These are phyloP conservation scores for Trinectes maculatus DNA, from an alignment of 2,113 vertebrate genomes.

Conservation along the genomic window DNA sequence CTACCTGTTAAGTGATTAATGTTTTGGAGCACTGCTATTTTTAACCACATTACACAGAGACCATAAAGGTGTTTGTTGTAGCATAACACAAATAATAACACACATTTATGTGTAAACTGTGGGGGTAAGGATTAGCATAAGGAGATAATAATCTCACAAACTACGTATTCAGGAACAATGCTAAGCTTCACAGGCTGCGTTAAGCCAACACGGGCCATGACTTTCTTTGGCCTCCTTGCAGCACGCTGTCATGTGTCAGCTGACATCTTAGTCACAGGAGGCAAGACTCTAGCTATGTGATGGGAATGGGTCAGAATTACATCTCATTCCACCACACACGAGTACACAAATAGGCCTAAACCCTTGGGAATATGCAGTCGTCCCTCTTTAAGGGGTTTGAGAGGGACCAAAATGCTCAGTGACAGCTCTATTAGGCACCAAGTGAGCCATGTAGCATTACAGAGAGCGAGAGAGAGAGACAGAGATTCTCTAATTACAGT, in stretches of 20 bases:
- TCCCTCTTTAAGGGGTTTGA: slow-evolving; percentile 63
- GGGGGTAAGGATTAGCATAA: slow-evolving; percentile 36
- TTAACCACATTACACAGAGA: slow-evolving; percentile 59
- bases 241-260: slow-evolving; percentile 35
- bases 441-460: slow-evolving; percentile 71
- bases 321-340: slow-evolving; percentile 43
- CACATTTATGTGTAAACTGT: slow-evolving; percentile 37
- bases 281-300: slow-evolving; percentile 22
- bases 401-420: slow-evolving; percentile 64
- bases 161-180: slow-evolving; percentile 25
- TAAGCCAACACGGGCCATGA: background rate
- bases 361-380: slow-evolving; percentile 55
- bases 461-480: slow-evolving; percentile 22
- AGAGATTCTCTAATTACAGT: slow-evolving; percentile 42
- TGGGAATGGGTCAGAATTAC: slow-evolving; percentile 48
- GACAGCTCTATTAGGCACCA: slow-evolving; percentile 78
- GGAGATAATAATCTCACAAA: slow-evolving; percentile 48
- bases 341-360: slow-evolving; percentile 61
- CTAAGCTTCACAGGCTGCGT: slow-evolving; percentile 1
- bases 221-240: slow-evolving; percentile 8
- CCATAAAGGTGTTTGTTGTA: slow-evolving; percentile 66
- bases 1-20: slow-evolving; percentile 56
- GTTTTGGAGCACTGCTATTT: slow-evolving; percentile 71
- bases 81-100: slow-evolving; percentile 55
- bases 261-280: slow-evolving; percentile 33